Percentiles rank a stretch among this genome's conserved stretches.
phyloP scores from a whole-genome alignment of 1,140 invertebrate genomes.

The Drosophila kohkoa region DNA sequence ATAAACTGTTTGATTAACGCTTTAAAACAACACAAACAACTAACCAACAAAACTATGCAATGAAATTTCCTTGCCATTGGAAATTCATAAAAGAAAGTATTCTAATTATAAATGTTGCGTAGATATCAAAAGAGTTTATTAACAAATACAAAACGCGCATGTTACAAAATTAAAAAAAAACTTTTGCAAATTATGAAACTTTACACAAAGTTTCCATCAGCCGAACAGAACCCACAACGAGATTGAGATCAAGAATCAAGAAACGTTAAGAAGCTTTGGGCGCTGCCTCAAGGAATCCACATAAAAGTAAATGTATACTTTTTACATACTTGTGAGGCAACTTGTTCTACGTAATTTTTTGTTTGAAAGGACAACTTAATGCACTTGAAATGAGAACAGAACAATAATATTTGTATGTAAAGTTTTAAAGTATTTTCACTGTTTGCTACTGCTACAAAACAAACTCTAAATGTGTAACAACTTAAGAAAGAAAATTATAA shows the following conservation, averaged over 20 bases:
- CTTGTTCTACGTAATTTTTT: slow-evolving; percentile 25
- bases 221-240: slow-evolving; percentile 6
- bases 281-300: background rate
- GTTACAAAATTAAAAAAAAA: slow-evolving; percentile 34
- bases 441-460: slow-evolving; percentile 45
- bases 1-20: slow-evolving; percentile 38
- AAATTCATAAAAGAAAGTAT: slow-evolving; percentile 61
- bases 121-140: slow-evolving; percentile 52
- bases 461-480: slow-evolving; percentile 45
- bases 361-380: slow-evolving; percentile 32
- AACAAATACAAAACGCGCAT: slow-evolving; percentile 32
- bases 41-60: slow-evolving; percentile 19
- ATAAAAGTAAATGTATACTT: slow-evolving; percentile 8
- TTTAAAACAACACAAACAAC: background rate
- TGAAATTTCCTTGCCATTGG: slow-evolving; percentile 36
- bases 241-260: slow-evolving; percentile 3
- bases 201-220: background rate
- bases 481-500: slow-evolving; percentile 32
- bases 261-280: background rate
- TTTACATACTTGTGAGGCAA: slow-evolving; percentile 20
- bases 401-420: slow-evolving; percentile 78
- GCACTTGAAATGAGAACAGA: slow-evolving; percentile 44
- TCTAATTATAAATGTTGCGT: slow-evolving; percentile 71
- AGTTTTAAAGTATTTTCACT: slow-evolving; percentile 59
- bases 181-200: slow-evolving; percentile 1